These are phyloP conservation scores for Ophonus ardosiacus DNA, from an alignment of 2,888 invertebrate species.

Conservation along the genomic window DNA sequence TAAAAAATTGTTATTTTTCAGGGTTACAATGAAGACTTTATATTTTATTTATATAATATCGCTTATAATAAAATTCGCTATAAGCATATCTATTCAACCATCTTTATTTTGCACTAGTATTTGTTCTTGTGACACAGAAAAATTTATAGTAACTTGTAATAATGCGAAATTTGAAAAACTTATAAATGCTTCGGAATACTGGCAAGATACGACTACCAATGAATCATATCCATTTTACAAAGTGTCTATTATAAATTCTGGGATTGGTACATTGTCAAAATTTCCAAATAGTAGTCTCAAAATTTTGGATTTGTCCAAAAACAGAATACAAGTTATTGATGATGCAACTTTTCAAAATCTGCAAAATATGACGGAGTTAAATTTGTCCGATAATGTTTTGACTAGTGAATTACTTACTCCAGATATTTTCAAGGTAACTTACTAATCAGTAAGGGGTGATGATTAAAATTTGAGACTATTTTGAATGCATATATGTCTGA, in stretches of 20 bases:
- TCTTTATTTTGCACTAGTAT: not conserved
- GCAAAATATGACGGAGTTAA: slow-evolving; percentile 80
- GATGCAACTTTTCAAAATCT: slow-evolving; percentile 81
- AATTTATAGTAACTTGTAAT: slow-evolving; percentile 25
- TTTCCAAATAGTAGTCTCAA: slow-evolving; percentile 75
- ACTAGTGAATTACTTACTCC: slow-evolving; percentile 78
- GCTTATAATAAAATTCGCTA: too few species aligned
- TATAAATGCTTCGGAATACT: not conserved
- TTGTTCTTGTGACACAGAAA: not conserved
- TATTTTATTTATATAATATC: too few species aligned
- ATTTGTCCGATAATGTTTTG: slow-evolving; percentile 84
- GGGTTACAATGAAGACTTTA: too few species aligned
- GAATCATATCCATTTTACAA: slow-evolving; percentile 12
- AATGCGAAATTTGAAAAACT: not conserved
- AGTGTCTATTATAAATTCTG: not conserved
- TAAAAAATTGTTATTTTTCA: too few species aligned
- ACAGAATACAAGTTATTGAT: slow-evolving; percentile 81
- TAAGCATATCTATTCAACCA: not conserved
- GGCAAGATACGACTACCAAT: not conserved
- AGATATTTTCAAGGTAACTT: slow-evolving; percentile 82
- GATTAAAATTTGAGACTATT: not conserved
- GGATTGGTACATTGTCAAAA: not conserved
- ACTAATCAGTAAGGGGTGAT: not conserved
- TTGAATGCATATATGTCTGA: not conserved
- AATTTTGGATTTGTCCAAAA: slow-evolving; percentile 81